Conservation (phyloP, 2,888 invertebrate species). For the Heliconius cydno region DNA sequence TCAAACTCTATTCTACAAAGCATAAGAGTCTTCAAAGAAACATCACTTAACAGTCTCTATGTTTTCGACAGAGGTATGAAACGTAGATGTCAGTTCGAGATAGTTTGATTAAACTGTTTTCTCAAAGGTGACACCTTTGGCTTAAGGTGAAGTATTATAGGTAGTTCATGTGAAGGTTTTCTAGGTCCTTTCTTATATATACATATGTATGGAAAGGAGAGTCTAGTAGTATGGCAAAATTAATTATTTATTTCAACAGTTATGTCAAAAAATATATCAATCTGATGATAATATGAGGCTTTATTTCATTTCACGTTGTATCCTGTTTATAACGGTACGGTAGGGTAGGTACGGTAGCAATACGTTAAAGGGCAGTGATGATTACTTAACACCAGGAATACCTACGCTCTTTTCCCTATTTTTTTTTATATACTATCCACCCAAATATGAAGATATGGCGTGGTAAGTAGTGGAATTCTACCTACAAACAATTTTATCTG, state of each 20-base stretch:
- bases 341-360: too few relatives aligned
- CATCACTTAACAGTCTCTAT: slow-evolving; percentile 38
- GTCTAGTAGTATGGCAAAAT: background rate
- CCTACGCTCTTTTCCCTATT: too few relatives aligned
- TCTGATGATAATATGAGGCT: too few relatives aligned
- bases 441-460: too few relatives aligned
- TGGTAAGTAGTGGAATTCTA: too few relatives aligned
- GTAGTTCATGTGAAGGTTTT: background rate
- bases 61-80: slow-evolving; percentile 41
- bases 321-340: too few relatives aligned
- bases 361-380: too few relatives aligned
- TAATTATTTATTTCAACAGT: background rate
- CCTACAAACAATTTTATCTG: too few relatives aligned
- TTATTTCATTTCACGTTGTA: too few relatives aligned
- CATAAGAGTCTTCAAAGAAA: slow-evolving; percentile 29
- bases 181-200: background rate
- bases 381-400: too few relatives aligned
- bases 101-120: slow-evolving; percentile 40
- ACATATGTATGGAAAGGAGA: background rate
- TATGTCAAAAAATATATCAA: background rate
- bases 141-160: background rate
- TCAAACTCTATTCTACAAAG: slow-evolving; percentile 21
- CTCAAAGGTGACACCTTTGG: background rate
- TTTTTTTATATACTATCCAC: too few relatives aligned
- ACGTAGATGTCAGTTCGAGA: slow-evolving; percentile 43